Percentiles rank a stretch among this genome's conserved stretches.
Conservation (phyloP, 2,888 invertebrate genomes). For the Argyresthia goedartella region DNA sequence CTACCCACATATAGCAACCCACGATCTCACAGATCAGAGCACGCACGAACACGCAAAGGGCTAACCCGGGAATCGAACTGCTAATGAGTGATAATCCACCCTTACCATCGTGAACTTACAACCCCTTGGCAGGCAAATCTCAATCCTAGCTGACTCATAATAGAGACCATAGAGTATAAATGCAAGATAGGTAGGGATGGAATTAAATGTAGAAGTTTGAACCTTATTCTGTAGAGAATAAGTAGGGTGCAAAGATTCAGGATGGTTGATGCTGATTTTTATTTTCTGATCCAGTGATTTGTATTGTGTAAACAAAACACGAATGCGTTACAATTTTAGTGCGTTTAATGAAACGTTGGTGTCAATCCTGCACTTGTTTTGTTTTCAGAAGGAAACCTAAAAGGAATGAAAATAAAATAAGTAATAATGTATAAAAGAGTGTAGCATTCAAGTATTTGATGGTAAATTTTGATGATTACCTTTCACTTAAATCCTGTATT, state of each 20-base stretch:
- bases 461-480: too few species aligned
- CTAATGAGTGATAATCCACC: slow-evolving; percentile 60
- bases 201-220: not conserved
- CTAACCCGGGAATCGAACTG: slow-evolving; percentile 20
- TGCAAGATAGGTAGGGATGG: not conserved
- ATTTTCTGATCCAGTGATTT: slow-evolving; percentile 17
- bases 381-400: too few species aligned
- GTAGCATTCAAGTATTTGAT: too few species aligned
- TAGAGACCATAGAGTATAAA: not conserved
- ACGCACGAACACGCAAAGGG: slow-evolving; percentile 33
- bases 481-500: too few species aligned
- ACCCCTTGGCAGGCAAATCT: not conserved
- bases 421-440: too few species aligned
- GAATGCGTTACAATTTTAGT: slow-evolving; percentile 8
- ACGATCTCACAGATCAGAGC: slow-evolving; percentile 4
- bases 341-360: slow-evolving; percentile 2
- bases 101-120: slow-evolving; percentile 21
- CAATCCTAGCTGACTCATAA: not conserved
- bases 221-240: not conserved
- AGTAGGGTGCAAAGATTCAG: not conserved
- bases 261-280: slow-evolving; percentile 14
- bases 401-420: too few species aligned
- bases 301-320: slow-evolving; percentile 9
- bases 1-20: not conserved
- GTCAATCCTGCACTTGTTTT: not conserved